Percentiles rank a stretch among this genome's conserved stretches.
phyloP scores from a whole-genome alignment of 2,113 vertebrate genomes.

The Baryphthengus martii region DNA sequence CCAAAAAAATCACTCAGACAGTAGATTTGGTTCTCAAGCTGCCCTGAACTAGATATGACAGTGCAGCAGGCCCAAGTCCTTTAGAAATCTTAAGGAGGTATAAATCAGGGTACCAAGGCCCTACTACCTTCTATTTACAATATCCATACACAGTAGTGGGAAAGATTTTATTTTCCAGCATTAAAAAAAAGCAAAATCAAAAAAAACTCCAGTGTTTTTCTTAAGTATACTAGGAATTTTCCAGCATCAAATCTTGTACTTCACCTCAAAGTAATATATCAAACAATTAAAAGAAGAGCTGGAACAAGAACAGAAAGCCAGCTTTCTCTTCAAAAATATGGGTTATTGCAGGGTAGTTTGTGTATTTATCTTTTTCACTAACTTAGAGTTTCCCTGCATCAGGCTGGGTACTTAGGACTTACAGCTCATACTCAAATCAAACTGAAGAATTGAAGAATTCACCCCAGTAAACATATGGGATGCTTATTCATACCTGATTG shows the following conservation, averaged over 20 bases:
- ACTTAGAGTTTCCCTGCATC: neutral
- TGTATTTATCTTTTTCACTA: neutral
- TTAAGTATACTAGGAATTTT: neutral
- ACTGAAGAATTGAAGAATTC: neutral
- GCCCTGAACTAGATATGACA: neutral
- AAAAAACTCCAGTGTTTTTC: neutral
- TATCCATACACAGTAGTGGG: neutral
- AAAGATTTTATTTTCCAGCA: neutral
- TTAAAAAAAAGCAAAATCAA: neutral
- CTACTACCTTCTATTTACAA: neutral
- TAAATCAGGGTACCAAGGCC: neutral
- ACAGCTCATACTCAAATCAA: neutral
- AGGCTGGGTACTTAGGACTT: neutral
- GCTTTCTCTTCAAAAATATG: neutral
- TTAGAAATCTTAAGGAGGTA: neutral
- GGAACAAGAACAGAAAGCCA: neutral
- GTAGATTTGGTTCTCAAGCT: neutral
- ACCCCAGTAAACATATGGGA: neutral
- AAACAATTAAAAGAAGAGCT: neutral
- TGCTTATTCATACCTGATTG: slow-evolving; percentile 86
- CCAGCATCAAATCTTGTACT: neutral
- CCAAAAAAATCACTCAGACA: neutral
- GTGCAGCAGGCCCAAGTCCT: neutral
- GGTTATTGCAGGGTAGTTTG: neutral
- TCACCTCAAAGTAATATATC: neutral